phyloP scores from a whole-genome alignment of 2,888 invertebrate genomes.

The Pheosia gnoma region DNA sequence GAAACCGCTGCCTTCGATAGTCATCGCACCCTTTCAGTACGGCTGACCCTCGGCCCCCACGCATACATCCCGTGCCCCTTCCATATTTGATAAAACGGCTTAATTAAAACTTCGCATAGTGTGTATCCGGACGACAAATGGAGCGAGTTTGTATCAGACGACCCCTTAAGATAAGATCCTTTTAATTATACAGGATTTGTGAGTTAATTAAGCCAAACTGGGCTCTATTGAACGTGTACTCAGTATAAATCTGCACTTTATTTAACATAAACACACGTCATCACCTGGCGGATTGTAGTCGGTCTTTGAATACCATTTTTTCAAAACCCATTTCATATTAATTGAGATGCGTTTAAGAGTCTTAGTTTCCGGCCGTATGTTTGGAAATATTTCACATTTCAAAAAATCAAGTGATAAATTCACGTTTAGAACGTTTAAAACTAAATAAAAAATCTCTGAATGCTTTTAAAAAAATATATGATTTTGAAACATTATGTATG shows the following conservation, averaged over 20 bases:
- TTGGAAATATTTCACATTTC: too few relatives aligned
- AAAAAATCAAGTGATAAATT: too few relatives aligned
- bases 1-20: slow-evolving; percentile 70
- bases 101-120: slow-evolving; percentile 75
- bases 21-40: slow-evolving; percentile 71
- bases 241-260: slow-evolving; percentile 10
- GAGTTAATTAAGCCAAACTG: slow-evolving; percentile 35
- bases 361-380: too few relatives aligned
- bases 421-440: too few relatives aligned
- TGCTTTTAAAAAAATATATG: too few relatives aligned
- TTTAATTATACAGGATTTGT: slow-evolving; percentile 41
- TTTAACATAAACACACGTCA: slow-evolving; percentile 13
- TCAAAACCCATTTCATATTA: too few relatives aligned
- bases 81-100: slow-evolving; percentile 66
- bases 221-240: slow-evolving; percentile 20
- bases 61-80: slow-evolving; percentile 44
- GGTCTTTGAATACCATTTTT: too few relatives aligned
- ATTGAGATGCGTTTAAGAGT: too few relatives aligned
- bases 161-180: slow-evolving; percentile 42
- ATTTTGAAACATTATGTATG: too few relatives aligned
- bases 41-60: slow-evolving; percentile 56
- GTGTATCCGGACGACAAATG: slow-evolving; percentile 46
- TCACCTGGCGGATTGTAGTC: background rate
- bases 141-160: slow-evolving; percentile 38
- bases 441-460: too few relatives aligned